Percentiles rank a stretch among this genome's conserved stretches.
Evolutionary conservation across 2,888 invertebrate species (phyloP).

Genomic region (Campoplex nolae): DNA sequence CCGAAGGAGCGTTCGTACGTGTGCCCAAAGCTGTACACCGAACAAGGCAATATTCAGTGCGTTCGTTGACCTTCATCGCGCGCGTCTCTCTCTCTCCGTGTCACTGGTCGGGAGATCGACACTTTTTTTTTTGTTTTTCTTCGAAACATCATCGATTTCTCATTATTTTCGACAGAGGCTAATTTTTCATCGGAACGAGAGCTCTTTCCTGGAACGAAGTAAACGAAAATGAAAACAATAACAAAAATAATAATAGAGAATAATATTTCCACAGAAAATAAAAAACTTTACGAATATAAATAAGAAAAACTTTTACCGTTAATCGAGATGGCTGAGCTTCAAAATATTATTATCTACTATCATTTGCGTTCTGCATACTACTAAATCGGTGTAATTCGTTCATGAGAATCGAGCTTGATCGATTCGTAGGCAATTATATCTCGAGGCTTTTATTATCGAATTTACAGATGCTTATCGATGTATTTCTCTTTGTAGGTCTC

Average conservation of each 20-base stretch:
- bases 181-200: neutral
- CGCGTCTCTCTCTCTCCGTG: neutral
- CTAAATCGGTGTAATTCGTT: neutral
- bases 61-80: conserved; percentile 65
- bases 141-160: conserved; percentile 26
- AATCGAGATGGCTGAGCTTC: conserved; percentile 7
- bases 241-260: neutral
- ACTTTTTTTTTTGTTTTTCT: conserved; percentile 40
- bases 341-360: neutral
- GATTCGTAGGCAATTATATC: neutral
- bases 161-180: neutral
- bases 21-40: conserved; percentile 58
- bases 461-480: neutral
- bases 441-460: neutral
- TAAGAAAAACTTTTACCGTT: neutral
- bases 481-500: neutral
- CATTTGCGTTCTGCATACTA: conserved; percentile 26
- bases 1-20: conserved; percentile 35
- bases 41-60: conserved; percentile 63
- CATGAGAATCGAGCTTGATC: neutral
- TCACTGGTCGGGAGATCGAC: conserved; percentile 36
- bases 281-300: neutral
- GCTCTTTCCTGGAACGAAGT: neutral
- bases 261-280: neutral
- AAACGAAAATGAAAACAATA: neutral